Conservation (phyloP, 2,888 invertebrate genomes). For the Pedicia rivosa region DNA sequence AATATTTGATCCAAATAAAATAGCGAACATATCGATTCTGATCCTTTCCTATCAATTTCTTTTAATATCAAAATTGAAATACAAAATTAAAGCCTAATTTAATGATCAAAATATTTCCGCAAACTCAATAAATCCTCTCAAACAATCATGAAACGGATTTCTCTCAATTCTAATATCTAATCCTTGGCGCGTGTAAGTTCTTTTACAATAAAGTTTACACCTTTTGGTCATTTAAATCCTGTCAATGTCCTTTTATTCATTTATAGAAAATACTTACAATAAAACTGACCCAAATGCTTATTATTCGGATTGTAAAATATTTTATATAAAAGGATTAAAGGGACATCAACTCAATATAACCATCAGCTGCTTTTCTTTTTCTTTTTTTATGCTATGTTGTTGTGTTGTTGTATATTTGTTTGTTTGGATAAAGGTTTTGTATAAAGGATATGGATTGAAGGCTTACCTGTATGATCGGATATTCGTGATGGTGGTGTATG, state of each 20-base stretch:
- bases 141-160: too few species aligned
- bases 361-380: slow-evolving; percentile 1
- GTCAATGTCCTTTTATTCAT: not conserved
- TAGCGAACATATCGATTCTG: too few species aligned
- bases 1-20: too few species aligned
- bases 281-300: too few species aligned
- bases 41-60: too few species aligned
- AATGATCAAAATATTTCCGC: too few species aligned
- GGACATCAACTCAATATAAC: not conserved
- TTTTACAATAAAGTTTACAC: not conserved
- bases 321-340: slow-evolving; percentile 1
- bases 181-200: slow-evolving; percentile 8
- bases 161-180: not conserved
- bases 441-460: not conserved
- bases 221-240: slow-evolving; percentile 3
- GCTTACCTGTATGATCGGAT: slow-evolving; percentile 32
- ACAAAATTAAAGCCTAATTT: too few species aligned
- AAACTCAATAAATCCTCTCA: too few species aligned
- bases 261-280: slow-evolving; percentile 1
- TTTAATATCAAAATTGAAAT: too few species aligned
- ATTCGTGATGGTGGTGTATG: slow-evolving; percentile 49
- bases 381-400: not conserved
- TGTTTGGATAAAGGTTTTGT: not conserved
- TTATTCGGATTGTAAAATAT: not conserved
- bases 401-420: not conserved